Evolutionary conservation across 2,113 vertebrate species (phyloP).

Genomic region (Haplochromis burtoni): DNA sequence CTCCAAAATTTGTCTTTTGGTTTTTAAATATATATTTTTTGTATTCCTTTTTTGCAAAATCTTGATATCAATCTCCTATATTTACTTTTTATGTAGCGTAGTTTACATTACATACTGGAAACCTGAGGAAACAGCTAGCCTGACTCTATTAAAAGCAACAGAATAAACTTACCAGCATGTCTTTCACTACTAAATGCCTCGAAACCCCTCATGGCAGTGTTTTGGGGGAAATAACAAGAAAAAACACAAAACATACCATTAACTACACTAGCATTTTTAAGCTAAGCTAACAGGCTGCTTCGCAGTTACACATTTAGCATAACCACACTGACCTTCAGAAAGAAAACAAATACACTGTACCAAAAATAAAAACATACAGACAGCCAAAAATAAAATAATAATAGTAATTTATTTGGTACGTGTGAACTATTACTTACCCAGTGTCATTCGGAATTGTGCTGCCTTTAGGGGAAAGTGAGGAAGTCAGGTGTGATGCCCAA

Average conservation of each 20-base stretch:
- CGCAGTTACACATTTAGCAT: neutral
- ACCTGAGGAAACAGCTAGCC: neutral
- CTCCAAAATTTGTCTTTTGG: neutral
- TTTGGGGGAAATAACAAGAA: neutral
- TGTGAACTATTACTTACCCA: neutral
- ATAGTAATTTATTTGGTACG: neutral
- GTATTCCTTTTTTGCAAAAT: neutral
- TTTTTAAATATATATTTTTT: neutral
- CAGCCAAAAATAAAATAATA: neutral
- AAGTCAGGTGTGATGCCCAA: neutral
- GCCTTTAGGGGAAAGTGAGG: neutral
- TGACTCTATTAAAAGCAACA: neutral
- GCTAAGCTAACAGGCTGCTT: neutral
- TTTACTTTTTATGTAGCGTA: neutral
- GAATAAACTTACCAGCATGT: neutral
- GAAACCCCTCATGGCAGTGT: neutral
- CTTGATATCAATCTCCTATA: neutral
- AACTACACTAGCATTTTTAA: neutral
- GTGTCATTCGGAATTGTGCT: neutral
- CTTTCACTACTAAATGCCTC: neutral
- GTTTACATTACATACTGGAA: neutral
- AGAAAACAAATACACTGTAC: neutral
- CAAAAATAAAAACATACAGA: neutral
- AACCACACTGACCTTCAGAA: neutral
- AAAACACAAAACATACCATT: neutral